Percentiles rank a stretch among this genome's conserved stretches.
Conservation (phyloP, 2,113 vertebrate species). For the Microcebus jonahi region DNA sequence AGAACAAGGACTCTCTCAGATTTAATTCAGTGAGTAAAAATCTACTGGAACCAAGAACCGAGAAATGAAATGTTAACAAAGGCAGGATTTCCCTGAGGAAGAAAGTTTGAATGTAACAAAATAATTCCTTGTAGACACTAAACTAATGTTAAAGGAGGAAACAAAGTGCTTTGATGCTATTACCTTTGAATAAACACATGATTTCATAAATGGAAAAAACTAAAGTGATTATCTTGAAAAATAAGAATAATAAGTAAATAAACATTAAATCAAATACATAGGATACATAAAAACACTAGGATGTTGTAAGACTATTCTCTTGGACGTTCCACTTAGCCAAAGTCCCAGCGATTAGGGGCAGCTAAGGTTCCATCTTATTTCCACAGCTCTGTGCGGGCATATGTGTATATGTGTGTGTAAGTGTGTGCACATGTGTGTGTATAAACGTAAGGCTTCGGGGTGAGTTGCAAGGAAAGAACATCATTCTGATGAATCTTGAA, state of each 20-base stretch:
- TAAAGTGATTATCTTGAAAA: not conserved
- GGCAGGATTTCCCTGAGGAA: not conserved
- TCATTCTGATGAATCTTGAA: conserved; percentile 5
- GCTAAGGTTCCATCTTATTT: not conserved
- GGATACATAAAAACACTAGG: not conserved
- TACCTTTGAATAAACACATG: not conserved
- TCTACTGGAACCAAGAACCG: not conserved
- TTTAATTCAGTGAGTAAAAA: conserved; percentile 2
- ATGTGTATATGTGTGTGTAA: not conserved
- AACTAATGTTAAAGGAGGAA: not conserved
- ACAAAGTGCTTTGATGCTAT: not conserved
- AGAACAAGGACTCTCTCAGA: not conserved
- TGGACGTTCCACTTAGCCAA: not conserved
- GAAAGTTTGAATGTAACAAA: conserved; percentile 34
- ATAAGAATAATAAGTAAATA: conserved; percentile 8
- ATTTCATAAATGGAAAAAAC: not conserved
- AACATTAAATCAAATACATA: not conserved
- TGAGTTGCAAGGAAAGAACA: not conserved
- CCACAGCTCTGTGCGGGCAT: not conserved
- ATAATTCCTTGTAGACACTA: not conserved
- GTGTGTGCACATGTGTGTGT: not conserved
- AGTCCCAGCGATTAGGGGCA: not conserved
- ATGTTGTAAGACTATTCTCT: not conserved
- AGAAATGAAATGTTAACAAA: not conserved
- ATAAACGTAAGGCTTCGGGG: not conserved